Conservation (phyloP, 2,113 vertebrate species). For the Lonchura striata region DNA sequence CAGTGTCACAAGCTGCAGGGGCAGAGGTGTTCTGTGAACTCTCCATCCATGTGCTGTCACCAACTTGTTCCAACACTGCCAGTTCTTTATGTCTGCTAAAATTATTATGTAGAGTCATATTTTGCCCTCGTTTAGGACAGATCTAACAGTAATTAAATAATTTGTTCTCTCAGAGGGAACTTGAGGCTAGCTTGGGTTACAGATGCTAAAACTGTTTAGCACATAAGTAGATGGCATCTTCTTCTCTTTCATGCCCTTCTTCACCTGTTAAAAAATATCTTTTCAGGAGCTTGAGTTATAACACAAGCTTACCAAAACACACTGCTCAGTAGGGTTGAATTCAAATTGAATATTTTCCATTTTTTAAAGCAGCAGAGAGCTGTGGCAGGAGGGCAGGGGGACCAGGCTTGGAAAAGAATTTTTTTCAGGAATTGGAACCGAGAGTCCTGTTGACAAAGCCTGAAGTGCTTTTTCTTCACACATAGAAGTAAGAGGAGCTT, state of each 20-base stretch:
- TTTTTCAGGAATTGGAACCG: not conserved
- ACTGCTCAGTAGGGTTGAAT: not conserved
- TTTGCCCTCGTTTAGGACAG: not conserved
- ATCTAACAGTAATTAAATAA: slow-evolving; percentile 1
- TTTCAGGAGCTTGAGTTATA: not conserved
- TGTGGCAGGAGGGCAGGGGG: not conserved
- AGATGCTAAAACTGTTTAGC: not conserved
- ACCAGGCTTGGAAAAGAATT: not conserved
- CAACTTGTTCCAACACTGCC: not conserved
- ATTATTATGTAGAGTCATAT: not conserved
- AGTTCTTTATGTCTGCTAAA: not conserved
- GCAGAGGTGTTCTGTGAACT: not conserved
- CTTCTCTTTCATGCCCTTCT: not conserved
- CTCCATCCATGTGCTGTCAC: not conserved
- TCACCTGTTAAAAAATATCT: not conserved
- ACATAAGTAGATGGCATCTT: not conserved
- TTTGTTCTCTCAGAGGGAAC: not conserved
- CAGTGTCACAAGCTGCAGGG: rapidly evolving
- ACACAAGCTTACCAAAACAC: not conserved
- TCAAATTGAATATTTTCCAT: not conserved
- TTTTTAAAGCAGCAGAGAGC: not conserved
- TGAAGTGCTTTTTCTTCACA: not conserved
- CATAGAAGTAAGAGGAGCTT: rapidly evolving
- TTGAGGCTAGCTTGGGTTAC: not conserved
- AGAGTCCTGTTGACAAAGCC: not conserved